Conservation (phyloP, 2,797 vertebrate genomes). For the Parauchenoglanis ngamensis region DNA sequence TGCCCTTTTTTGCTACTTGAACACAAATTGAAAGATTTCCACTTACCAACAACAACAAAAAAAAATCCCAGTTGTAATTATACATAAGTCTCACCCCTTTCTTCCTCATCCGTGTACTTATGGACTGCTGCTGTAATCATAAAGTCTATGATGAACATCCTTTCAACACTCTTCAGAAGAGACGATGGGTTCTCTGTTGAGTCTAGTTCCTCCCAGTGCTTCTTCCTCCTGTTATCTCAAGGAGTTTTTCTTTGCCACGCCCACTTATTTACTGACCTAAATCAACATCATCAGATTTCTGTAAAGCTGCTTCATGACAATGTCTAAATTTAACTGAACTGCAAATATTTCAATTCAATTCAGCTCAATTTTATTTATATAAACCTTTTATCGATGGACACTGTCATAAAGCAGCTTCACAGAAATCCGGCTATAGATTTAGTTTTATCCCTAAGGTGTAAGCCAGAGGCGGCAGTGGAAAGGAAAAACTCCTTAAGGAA, state of each 20-base stretch:
- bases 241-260: neutral
- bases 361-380: neutral
- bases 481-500: neutral
- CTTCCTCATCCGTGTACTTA: neutral
- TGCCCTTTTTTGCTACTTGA: neutral
- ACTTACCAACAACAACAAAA: neutral
- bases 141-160: neutral
- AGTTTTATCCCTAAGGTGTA: neutral
- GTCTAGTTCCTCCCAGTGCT: neutral
- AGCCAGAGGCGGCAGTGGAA: neutral
- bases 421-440: neutral
- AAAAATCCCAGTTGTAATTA: neutral
- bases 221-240: too few relatives aligned
- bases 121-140: slow-evolving; percentile 3
- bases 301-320: neutral
- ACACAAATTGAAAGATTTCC: neutral
- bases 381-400: neutral
- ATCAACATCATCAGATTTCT: neutral
- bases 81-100: neutral
- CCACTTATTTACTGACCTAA: neutral
- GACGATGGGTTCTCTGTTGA: neutral
- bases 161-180: neutral
- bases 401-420: neutral
- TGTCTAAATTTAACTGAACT: neutral
- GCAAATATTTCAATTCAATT: neutral